Conservation (phyloP, 2,888 invertebrate genomes). For the Synergus itoensis region DNA sequence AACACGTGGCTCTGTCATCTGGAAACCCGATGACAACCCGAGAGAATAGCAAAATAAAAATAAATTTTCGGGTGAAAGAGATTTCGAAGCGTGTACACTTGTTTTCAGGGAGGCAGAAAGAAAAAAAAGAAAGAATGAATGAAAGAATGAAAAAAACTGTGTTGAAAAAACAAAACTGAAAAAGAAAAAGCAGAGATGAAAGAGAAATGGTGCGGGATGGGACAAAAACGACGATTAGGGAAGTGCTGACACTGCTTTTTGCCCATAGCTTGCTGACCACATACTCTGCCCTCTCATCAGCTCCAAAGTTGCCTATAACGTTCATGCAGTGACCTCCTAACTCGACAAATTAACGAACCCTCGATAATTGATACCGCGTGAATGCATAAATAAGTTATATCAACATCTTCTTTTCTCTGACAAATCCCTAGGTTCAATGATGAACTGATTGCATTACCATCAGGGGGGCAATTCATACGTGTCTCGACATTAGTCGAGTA, state of each 20-base stretch:
- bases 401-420: background rate
- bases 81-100: constrained; percentile 7
- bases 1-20: background rate
- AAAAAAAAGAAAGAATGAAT: background rate
- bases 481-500: background rate
- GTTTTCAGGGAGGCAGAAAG: background rate
- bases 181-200: constrained; percentile 37
- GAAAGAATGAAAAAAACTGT: background rate
- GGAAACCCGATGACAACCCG: background rate
- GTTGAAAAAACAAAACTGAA: background rate
- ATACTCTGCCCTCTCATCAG: constrained; percentile 35
- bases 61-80: background rate
- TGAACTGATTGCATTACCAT: constrained; percentile 14
- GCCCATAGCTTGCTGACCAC: constrained; percentile 61
- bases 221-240: constrained; percentile 75
- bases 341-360: background rate
- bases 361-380: background rate
- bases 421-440: too few relatives aligned
- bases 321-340: background rate
- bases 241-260: constrained; percentile 64
- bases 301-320: background rate
- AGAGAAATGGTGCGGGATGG: constrained; percentile 64
- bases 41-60: constrained; percentile 1
- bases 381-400: background rate
- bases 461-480: constrained; percentile 28